Evolutionary conservation across 2,888 invertebrate species (phyloP).

Genomic region (Pelosia muscerda): DNA sequence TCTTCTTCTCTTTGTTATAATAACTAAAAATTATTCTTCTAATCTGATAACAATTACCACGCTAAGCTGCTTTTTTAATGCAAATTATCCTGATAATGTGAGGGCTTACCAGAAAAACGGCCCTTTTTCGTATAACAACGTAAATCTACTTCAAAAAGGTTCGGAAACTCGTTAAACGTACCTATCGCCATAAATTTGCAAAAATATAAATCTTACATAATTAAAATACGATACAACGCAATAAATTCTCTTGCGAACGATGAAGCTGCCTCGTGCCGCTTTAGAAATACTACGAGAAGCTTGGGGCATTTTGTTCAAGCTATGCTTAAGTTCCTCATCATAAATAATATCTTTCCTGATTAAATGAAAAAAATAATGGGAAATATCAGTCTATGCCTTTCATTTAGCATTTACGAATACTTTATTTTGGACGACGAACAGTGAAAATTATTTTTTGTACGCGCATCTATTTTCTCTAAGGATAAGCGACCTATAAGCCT

Average conservation of each 20-base stretch:
- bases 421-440: background rate
- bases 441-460: conserved; percentile 15
- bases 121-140: conserved; percentile 20
- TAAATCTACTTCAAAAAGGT: conserved; percentile 32
- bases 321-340: conserved; percentile 33
- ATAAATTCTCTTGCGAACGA: conserved; percentile 59
- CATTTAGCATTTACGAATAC: conserved; percentile 4
- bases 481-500: conserved; percentile 21
- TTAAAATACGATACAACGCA: conserved; percentile 63
- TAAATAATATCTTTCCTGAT: conserved; percentile 40
- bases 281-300: conserved; percentile 43
- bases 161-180: conserved; percentile 42
- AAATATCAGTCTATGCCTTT: conserved; percentile 29
- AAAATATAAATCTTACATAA: conserved; percentile 60
- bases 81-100: conserved; percentile 37
- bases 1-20: background rate
- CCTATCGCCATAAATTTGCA: conserved; percentile 54
- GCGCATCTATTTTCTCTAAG: conserved; percentile 24
- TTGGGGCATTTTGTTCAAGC: conserved; percentile 38
- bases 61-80: conserved; percentile 43
- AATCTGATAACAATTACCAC: conserved; percentile 19
- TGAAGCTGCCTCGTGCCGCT: conserved; percentile 34
- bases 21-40: conserved; percentile 22
- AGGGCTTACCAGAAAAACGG: conserved; percentile 25
- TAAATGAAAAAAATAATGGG: conserved; percentile 36